Base-by-base conservation (phyloP, 2,888 invertebrate species). In the Cryptus armator region DNA sequence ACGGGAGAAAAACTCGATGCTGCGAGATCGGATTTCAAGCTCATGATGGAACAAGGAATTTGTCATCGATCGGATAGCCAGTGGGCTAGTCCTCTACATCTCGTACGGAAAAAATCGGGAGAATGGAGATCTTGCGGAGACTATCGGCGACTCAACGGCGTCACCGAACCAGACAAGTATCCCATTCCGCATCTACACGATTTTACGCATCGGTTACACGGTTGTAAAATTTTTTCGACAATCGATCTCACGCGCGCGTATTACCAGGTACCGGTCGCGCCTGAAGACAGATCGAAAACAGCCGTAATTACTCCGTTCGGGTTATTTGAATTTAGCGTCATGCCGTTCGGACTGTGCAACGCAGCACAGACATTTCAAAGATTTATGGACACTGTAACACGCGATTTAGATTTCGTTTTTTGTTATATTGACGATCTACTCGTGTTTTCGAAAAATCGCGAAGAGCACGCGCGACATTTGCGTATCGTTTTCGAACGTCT, bases 271-370 rank as follows among this genome's bases (percentile, higher is more conserved):
- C 91, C 90, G 5, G 86, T 81, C 24, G 75, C 68, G 1, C 62
- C 76, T 1, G 87, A 84, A 9, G 89, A 90, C 72, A 74, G 88
- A 10, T 81, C 72, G 0, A 91, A 92, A 53, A 89, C 90, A 0
- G 90, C 87, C 0, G 86, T 89, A 5, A 88, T 80, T 7, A 91
- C 89, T 3, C 89, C 90, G 2, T 89, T 89, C 68, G 89, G 90
- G 4, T 79, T 89, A 1, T 90, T 71, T 12, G 37, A 94, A 78
- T 93, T 91, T 75, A 75, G 88, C 0, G 77, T 72, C 1, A 90
- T 92, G 91, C 84, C 88, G 9, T 94, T 93, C 37, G 93, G 94
- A 0, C 87, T 94, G 0, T 67, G 92, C 0, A 94, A 94, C 79
- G 93, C 94, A 0, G 91, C 91, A 1, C 92, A 94, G 83, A 92